These are phyloP conservation scores for Etheostoma nigrum DNA, from an alignment of 2,797 vertebrate species.

Conservation along the genomic window DNA sequence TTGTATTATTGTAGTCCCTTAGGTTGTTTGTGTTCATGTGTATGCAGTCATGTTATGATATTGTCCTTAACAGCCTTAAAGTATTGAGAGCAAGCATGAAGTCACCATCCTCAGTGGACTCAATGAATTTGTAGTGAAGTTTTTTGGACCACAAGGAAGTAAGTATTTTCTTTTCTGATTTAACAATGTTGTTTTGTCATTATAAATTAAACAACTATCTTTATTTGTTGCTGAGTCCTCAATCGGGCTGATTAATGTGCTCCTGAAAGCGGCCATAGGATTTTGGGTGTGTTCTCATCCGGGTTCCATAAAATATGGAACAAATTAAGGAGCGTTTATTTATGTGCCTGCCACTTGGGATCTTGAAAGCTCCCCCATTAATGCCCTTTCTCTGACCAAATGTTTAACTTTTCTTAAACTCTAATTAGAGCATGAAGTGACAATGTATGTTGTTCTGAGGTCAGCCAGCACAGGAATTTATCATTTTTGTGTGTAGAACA, in stretches of 20 bases:
- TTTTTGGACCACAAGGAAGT: slow-evolving; percentile 99
- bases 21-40: slow-evolving; percentile 11
- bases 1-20: not conserved
- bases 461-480: slow-evolving; percentile 22
- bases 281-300: not conserved
- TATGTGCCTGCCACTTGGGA: not conserved
- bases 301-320: slow-evolving; percentile 6
- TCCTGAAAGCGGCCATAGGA: not conserved
- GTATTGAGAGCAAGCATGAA: slow-evolving; percentile 99
- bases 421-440: slow-evolving; percentile 8
- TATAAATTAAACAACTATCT: not conserved
- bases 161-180: slow-evolving; percentile 80
- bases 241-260: not conserved
- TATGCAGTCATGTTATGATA: not conserved
- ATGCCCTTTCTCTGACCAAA: not conserved
- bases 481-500: slow-evolving; percentile 26
- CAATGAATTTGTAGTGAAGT: slow-evolving; percentile 99
- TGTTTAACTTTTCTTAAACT: not conserved
- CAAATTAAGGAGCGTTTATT: not conserved
- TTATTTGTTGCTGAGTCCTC: not conserved
- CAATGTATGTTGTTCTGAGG: slow-evolving; percentile 1
- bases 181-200: not conserved
- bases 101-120: slow-evolving; percentile 99
- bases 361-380: not conserved
- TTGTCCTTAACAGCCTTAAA: slow-evolving; percentile 80